These are phyloP conservation scores for Cerastoderma edule DNA, from an alignment of 2,888 invertebrate species.

Conservation along the genomic window DNA sequence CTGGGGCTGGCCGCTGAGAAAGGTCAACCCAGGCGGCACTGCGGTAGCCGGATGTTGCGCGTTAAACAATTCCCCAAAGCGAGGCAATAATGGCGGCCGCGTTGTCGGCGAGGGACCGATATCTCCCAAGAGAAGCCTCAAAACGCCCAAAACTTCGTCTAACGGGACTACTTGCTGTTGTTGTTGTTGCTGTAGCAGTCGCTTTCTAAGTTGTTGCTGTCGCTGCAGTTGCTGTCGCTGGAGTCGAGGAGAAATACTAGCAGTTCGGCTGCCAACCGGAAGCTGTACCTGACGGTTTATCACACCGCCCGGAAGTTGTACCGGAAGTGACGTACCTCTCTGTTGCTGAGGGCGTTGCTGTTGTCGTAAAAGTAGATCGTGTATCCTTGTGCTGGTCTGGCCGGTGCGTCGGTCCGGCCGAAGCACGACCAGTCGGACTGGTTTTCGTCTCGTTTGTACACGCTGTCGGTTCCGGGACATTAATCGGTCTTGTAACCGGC, in stretches of 20 bases:
- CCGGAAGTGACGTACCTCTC: no score
- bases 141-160: not conserved
- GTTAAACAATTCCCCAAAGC: not conserved
- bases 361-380: not conserved
- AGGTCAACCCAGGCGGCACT: constrained; percentile 2
- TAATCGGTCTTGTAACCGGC: not conserved
- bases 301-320: no score
- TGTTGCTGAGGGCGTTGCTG: no score
- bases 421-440: not conserved
- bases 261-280: not conserved
- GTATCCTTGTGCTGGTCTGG: not conserved
- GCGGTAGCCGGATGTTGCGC: not conserved
- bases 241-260: not conserved
- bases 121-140: not conserved
- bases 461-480: not conserved
- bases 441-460: not conserved
- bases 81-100: no score
- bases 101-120: not conserved
- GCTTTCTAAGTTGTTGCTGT: not conserved
- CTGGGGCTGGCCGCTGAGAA: constrained; percentile 2
- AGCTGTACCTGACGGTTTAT: not conserved
- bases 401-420: not conserved
- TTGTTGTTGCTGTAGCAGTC: not conserved
- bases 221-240: not conserved
- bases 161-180: not conserved